Evolutionary conservation across 2,113 vertebrate species (phyloP).

Genomic region (Xyliphius kryptos): DNA sequence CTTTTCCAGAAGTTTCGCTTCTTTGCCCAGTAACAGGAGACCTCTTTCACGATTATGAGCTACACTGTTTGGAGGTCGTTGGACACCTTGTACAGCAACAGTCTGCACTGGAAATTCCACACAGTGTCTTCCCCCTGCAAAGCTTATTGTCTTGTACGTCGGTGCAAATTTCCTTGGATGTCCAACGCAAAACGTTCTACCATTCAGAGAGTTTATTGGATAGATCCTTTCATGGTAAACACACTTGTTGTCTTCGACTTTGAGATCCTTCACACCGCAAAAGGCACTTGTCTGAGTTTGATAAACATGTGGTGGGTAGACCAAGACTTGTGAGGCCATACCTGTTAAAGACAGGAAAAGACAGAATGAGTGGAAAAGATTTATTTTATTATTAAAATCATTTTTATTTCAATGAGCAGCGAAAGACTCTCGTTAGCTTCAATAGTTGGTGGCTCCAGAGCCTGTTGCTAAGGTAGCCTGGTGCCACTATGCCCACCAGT

Average conservation of each 20-base stretch:
- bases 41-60: conserved; percentile 49
- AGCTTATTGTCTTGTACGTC: conserved; percentile 80
- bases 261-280: conserved; percentile 99
- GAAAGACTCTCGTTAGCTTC: no score
- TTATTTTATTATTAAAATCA: no score
- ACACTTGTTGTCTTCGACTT: conserved; percentile 94
- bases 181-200: conserved; percentile 84
- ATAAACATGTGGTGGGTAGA: conserved; percentile 99
- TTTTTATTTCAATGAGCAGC: no score
- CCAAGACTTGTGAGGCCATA: conserved; percentile 99
- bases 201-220: conserved; percentile 85
- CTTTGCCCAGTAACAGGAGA: conserved; percentile 51
- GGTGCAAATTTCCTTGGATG: conserved; percentile 73
- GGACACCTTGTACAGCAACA: conserved; percentile 83
- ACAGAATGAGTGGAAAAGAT: no score
- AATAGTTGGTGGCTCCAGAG: no score
- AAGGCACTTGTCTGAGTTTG: conserved; percentile 99
- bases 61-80: conserved; percentile 63
- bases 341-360: conserved; percentile 59
- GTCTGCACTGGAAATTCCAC: conserved; percentile 82
- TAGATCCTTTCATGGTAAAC: conserved; percentile 92
- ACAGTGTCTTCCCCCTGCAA: conserved; percentile 65
- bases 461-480: no score
- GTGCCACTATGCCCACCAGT: no score
- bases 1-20: conserved; percentile 55